Conservation (phyloP, 2,113 vertebrate genomes). For the Carettochelys insculpta region DNA sequence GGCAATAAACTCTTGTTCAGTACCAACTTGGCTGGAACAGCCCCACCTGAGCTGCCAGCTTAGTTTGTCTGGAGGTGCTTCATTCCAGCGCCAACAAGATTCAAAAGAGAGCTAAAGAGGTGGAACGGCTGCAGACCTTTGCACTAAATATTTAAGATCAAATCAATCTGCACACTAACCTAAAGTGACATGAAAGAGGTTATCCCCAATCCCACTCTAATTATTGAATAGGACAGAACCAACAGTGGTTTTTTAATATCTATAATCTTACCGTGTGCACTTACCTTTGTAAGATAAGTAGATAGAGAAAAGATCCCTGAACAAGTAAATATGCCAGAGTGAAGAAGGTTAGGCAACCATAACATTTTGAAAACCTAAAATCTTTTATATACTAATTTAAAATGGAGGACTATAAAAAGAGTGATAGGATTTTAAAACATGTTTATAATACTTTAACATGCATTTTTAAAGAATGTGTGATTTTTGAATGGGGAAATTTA, state of each 20-base stretch:
- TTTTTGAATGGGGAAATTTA: not conserved
- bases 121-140: not conserved
- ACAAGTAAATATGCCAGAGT: not conserved
- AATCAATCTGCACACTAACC: not conserved
- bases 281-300: not conserved
- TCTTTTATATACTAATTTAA: too few species aligned
- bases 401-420: not conserved
- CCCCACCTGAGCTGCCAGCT: not conserved
- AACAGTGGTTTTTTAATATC: not conserved
- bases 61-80: not conserved
- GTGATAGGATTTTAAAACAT: not conserved
- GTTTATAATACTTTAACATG: not conserved
- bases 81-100: not conserved
- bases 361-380: conserved; percentile 14
- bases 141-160: not conserved
- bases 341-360: conserved; percentile 14
- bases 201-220: not conserved
- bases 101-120: not conserved
- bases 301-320: not conserved
- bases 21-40: not conserved
- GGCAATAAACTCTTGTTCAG: not conserved
- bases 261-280: not conserved
- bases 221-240: not conserved
- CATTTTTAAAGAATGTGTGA: not conserved
- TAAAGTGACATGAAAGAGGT: not conserved